Evolutionary conservation across 2,113 vertebrate species (phyloP).

Genomic region (Tiliqua scincoides): DNA sequence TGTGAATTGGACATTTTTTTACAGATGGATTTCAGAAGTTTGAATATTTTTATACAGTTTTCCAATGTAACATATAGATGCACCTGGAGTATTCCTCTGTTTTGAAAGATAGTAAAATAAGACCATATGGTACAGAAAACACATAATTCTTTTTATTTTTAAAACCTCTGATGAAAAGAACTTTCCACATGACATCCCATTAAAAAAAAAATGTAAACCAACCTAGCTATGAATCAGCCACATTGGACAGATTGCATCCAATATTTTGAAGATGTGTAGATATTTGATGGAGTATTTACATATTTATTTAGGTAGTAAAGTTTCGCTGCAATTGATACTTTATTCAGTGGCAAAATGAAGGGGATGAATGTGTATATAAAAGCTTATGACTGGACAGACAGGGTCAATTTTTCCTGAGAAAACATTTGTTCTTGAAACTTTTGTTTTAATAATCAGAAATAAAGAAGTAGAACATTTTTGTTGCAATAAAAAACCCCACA

Average conservation of each 20-base stretch:
- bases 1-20: not conserved
- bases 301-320: slow-evolving; percentile 84
- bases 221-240: slow-evolving; percentile 77
- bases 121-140: slow-evolving; percentile 69
- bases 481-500: slow-evolving; percentile 62
- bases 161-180: slow-evolving; percentile 81
- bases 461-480: slow-evolving; percentile 71
- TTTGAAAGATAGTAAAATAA: slow-evolving; percentile 43
- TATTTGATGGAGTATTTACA: slow-evolving; percentile 80
- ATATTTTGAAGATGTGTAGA: slow-evolving; percentile 72
- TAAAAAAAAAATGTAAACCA: slow-evolving; percentile 75
- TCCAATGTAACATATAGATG: slow-evolving; percentile 1
- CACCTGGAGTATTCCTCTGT: not conserved
- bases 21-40: not conserved
- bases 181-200: slow-evolving; percentile 80
- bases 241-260: slow-evolving; percentile 76
- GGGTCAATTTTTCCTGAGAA: slow-evolving; percentile 84
- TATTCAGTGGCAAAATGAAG: slow-evolving; percentile 72
- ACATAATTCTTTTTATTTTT: slow-evolving; percentile 84
- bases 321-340: slow-evolving; percentile 71
- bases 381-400: slow-evolving; percentile 76
- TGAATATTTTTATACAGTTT: not conserved
- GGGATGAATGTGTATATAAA: slow-evolving; percentile 73
- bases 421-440: slow-evolving; percentile 89
- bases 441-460: slow-evolving; percentile 71